A percentile compares a stretch with the other conserved stretches of the same genome.
These are phyloP conservation scores for Hypomecis atomaria DNA, from an alignment of 2,888 invertebrate genomes.

Conservation along the genomic window DNA sequence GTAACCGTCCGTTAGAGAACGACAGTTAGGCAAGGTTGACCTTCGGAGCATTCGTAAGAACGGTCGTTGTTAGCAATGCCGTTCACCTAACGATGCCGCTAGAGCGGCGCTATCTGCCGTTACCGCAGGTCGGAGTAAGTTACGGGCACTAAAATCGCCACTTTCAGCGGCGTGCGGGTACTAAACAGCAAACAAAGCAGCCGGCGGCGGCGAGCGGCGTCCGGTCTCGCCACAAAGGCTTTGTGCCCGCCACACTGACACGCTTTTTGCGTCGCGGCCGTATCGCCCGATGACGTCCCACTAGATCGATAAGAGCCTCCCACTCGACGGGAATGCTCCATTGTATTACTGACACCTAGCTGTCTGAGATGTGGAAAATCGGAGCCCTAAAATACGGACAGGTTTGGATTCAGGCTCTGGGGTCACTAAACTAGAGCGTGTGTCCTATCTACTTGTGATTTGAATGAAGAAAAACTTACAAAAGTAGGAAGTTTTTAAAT, in stretches of 20 bases:
- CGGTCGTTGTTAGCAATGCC: constrained; percentile 18
- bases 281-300: constrained; percentile 83
- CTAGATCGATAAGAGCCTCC: constrained; percentile 83
- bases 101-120: constrained; percentile 32
- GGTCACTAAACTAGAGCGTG: constrained; percentile 32
- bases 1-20: constrained; percentile 17
- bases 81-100: constrained; percentile 27
- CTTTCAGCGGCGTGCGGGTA: constrained; percentile 72
- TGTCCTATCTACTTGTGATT: neutral
- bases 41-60: constrained; percentile 7
- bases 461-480: neutral
- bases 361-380: constrained; percentile 81
- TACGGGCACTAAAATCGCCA: constrained; percentile 73
- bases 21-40: constrained; percentile 7
- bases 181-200: constrained; percentile 80
- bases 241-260: constrained; percentile 75
- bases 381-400: constrained; percentile 70
- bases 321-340: constrained; percentile 80
- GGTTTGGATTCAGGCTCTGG: constrained; percentile 39
- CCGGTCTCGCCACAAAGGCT: constrained; percentile 79
- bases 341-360: constrained; percentile 80
- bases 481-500: too few relatives aligned
- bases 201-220: constrained; percentile 77
- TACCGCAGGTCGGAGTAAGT: constrained; percentile 58
- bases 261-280: constrained; percentile 82